Evolutionary conservation across 2,888 invertebrate species (phyloP).

Genomic region (Ischnura elegans): DNA sequence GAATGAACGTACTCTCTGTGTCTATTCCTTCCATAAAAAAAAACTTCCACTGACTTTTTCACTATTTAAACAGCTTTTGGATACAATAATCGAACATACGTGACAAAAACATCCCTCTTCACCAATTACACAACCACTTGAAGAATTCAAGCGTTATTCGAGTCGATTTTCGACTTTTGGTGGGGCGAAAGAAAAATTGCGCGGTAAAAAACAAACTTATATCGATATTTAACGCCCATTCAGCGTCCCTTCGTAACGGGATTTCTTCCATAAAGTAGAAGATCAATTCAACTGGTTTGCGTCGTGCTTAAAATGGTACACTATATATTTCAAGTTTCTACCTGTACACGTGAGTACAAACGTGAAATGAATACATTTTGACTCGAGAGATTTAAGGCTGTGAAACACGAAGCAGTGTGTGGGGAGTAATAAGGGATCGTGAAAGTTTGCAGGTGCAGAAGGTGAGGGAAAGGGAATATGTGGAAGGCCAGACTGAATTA

Average conservation of each 20-base stretch:
- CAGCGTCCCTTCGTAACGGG: too few species aligned
- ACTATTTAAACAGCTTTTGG: too few species aligned
- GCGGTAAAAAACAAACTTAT: not conserved
- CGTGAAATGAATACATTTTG: constrained; percentile 29
- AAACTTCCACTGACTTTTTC: too few species aligned
- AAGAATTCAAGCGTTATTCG: too few species aligned
- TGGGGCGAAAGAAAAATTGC: not conserved
- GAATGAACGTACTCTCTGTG: too few species aligned
- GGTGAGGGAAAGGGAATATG: not conserved
- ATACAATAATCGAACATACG: too few species aligned
- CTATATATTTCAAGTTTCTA: not conserved
- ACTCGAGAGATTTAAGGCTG: constrained; percentile 42
- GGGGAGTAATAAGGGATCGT: not conserved
- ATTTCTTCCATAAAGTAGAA: not conserved
- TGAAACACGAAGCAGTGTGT: constrained; percentile 49
- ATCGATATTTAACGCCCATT: not conserved
- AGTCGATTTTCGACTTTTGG: not conserved
- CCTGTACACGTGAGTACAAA: not conserved
- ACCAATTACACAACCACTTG: too few species aligned
- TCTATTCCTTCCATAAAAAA: too few species aligned
- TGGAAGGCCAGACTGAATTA: not conserved
- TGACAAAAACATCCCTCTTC: too few species aligned
- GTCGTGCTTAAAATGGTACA: too few species aligned
- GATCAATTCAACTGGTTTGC: not conserved
- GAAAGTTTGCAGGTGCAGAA: not conserved